Conservation (phyloP, 1,140 invertebrate genomes). For the Lanistes nyassanus region DNA sequence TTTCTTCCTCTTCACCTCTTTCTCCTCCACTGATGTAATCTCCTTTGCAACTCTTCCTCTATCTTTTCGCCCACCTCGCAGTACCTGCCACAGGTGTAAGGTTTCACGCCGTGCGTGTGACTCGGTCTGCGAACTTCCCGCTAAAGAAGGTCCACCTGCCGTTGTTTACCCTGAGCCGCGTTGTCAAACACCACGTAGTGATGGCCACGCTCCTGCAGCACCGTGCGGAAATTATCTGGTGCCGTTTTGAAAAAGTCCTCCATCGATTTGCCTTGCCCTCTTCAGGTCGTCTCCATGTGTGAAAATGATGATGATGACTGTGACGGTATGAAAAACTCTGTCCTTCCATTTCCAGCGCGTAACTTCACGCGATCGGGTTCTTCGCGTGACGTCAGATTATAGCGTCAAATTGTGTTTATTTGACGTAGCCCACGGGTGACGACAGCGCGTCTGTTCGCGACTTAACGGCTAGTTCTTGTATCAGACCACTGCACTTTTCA, state of each 20-base stretch:
- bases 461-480: no score
- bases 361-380: no score
- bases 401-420: no score
- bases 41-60: constrained; percentile 2
- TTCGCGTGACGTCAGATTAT: no score
- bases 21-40: not conserved
- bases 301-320: constrained; percentile 25
- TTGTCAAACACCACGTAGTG: constrained; percentile 20
- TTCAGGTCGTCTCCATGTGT: constrained; percentile 19
- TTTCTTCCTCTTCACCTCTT: constrained; percentile 3
- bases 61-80: constrained; percentile 7
- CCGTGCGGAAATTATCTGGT: not conserved
- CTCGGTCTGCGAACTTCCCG: not conserved
- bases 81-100: constrained; percentile 19
- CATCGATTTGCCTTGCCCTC: constrained; percentile 4
- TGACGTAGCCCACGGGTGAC: no score
- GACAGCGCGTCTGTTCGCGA: no score
- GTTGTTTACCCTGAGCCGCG: not conserved
- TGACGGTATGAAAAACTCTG: no score
- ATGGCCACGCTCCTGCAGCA: not conserved
- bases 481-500: no score
- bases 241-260: constrained; percentile 2
- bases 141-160: constrained; percentile 7
- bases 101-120: not conserved
- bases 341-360: no score